A percentile compares a stretch with the other conserved stretches of the same genome.
These are phyloP conservation scores for Holacanthella duospinosa DNA, from an alignment of 2,888 invertebrate genomes.

Conservation along the genomic window DNA sequence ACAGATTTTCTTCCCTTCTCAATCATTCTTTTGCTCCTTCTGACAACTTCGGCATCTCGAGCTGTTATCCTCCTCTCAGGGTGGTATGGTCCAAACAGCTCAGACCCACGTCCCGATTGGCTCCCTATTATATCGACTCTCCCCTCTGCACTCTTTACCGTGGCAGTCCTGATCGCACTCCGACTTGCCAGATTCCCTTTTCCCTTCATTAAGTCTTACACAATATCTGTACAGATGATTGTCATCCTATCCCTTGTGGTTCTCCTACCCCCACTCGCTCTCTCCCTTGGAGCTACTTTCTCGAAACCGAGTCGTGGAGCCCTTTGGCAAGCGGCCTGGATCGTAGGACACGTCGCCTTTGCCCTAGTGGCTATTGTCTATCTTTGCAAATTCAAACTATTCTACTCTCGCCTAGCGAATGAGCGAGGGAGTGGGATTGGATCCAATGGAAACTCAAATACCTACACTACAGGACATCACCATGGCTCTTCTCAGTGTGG, in stretches of 20 bases:
- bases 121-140: constrained; percentile 37
- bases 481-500: constrained; percentile 29
- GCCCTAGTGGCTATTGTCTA: constrained; percentile 36
- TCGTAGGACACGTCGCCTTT: constrained; percentile 34
- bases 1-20: constrained; percentile 38
- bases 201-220: constrained; percentile 37
- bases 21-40: constrained; percentile 37
- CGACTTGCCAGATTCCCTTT: constrained; percentile 38
- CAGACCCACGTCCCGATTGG: constrained; percentile 36
- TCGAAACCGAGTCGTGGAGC: constrained; percentile 30
- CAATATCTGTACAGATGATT: constrained; percentile 32
- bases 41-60: constrained; percentile 37
- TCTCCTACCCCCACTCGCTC: constrained; percentile 32
- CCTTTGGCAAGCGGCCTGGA: constrained; percentile 37
- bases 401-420: constrained; percentile 36
- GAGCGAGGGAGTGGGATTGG: constrained; percentile 27
- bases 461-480: constrained; percentile 17
- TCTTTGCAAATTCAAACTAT: constrained; percentile 37
- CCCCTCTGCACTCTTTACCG: constrained; percentile 36
- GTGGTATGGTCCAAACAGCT: constrained; percentile 31
- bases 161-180: constrained; percentile 35
- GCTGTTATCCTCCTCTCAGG: constrained; percentile 38
- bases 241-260: constrained; percentile 32
- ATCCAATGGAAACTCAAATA: constrained; percentile 27
- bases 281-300: constrained; percentile 36